Evolutionary conservation across 1,140 invertebrate species (phyloP).

Genomic region (Drosophila murphyi): DNA sequence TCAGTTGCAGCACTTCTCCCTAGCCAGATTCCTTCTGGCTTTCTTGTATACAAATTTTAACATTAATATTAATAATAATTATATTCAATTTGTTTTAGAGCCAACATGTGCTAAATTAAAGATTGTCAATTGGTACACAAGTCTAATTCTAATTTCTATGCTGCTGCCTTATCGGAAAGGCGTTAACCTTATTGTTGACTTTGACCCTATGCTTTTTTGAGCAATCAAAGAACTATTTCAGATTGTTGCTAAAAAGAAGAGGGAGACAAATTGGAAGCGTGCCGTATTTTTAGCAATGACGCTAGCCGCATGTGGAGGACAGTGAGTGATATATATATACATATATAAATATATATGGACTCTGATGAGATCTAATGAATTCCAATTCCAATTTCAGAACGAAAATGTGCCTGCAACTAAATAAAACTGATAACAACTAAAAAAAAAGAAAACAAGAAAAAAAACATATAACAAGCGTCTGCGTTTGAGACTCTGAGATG

Average conservation of each 20-base stretch:
- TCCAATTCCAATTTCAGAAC: slow-evolving; percentile 71
- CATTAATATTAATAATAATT: too few relatives aligned
- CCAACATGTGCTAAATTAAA: not conserved
- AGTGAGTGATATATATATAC: slow-evolving; percentile 5
- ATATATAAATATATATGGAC: slow-evolving; percentile 31
- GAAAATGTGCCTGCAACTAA: slow-evolving; percentile 38
- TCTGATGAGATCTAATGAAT: slow-evolving; percentile 66
- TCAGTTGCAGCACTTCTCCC: too few relatives aligned
- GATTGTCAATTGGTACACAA: not conserved
- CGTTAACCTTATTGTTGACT: slow-evolving; percentile 43
- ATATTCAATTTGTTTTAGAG: too few relatives aligned
- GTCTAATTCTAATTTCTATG: not conserved
- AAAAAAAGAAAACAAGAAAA: slow-evolving; percentile 51
- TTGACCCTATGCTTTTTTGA: slow-evolving; percentile 20
- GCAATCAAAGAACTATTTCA: slow-evolving; percentile 54
- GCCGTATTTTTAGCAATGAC: slow-evolving; percentile 71
- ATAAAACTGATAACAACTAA: slow-evolving; percentile 66
- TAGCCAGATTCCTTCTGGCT: too few relatives aligned
- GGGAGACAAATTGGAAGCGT: slow-evolving; percentile 38
- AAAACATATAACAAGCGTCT: slow-evolving; percentile 54
- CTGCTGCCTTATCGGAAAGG: slow-evolving; percentile 16
- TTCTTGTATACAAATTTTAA: too few relatives aligned
- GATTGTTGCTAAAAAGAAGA: slow-evolving; percentile 17
- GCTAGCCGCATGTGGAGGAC: slow-evolving; percentile 31
- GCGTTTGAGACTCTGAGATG: slow-evolving; percentile 57